Conservation (phyloP, 2,113 vertebrate species). For the Penelope pileata region DNA sequence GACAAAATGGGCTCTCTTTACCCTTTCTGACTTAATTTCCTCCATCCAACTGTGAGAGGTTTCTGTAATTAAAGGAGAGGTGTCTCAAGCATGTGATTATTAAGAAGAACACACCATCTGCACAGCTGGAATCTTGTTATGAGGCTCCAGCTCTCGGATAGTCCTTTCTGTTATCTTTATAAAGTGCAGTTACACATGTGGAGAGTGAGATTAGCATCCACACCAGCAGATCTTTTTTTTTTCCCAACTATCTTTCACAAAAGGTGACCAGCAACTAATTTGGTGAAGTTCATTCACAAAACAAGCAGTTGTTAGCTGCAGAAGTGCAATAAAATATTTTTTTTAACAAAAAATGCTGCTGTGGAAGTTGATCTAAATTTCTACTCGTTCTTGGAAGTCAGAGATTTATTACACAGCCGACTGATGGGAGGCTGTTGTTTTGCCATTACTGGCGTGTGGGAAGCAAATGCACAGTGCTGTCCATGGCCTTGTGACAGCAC, state of each 20-base stretch:
- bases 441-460: background rate
- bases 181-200: background rate
- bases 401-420: background rate
- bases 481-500: background rate
- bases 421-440: background rate
- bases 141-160: background rate
- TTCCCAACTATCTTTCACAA: background rate
- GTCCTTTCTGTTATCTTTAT: conserved; percentile 33
- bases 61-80: conserved; percentile 60
- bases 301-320: background rate
- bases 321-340: background rate
- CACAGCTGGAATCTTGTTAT: conserved; percentile 59
- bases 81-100: conserved; percentile 28
- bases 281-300: background rate
- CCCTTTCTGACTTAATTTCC: conserved; percentile 23
- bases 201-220: background rate
- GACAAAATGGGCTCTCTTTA: conserved; percentile 33
- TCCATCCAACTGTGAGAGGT: conserved; percentile 31
- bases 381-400: background rate
- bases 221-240: background rate
- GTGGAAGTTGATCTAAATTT: background rate
- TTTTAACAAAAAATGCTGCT: background rate
- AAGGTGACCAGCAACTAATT: background rate
- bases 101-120: conserved; percentile 12
- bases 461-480: background rate